Evolutionary conservation across 2,888 invertebrate species (phyloP), one percentile per base, ranked within the genome.

Genomic region (Labia minor): DNA sequence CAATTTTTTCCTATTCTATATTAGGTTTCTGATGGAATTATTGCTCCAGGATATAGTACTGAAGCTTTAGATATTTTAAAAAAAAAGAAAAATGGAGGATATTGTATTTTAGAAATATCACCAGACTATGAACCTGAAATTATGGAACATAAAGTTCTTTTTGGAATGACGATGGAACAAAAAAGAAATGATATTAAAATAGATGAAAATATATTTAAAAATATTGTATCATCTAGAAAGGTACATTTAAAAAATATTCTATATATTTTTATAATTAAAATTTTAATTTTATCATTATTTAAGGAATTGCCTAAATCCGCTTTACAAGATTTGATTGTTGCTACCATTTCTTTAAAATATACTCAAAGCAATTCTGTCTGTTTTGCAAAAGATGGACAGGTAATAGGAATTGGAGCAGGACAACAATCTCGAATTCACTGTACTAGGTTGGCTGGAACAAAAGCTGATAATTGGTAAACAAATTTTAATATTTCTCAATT

Each of bases 281-380:
- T 21, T 1, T 21, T 66, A n/a, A 16, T 8, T 20, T 2, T 26
- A 26, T 26, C 8, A 3, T 26, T 26, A 11, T 65, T 16, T 16
- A 65, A 61, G 16, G 72, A 84, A 83, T 73, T 97, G 18, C 84
- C 93, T 0, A 84, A 87, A 18, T 80, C 79, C 11, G 95, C 93
- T 0, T 75, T 94, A 1, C 84, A 95, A 66, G 98, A 99, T 78
- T 81, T 98, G 20, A 90, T 94, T 62, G 93, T 99, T 1, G 97
- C 98, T 0, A 95, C 95, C 0, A 93, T 98, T 69, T 92, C 97
- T 0, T 81, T 98, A 19, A 99, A 99, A 77, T 99, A 95, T 76
- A 96, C 98, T 0, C 98, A 99, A 78, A 97, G 97, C 73, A 99
- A 99, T 79, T 97, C 96, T 0, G 98, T 99, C 0, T 98, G 97